Base-by-base conservation (phyloP, 2,797 vertebrate species). In the Sternotherus odoratus region DNA sequence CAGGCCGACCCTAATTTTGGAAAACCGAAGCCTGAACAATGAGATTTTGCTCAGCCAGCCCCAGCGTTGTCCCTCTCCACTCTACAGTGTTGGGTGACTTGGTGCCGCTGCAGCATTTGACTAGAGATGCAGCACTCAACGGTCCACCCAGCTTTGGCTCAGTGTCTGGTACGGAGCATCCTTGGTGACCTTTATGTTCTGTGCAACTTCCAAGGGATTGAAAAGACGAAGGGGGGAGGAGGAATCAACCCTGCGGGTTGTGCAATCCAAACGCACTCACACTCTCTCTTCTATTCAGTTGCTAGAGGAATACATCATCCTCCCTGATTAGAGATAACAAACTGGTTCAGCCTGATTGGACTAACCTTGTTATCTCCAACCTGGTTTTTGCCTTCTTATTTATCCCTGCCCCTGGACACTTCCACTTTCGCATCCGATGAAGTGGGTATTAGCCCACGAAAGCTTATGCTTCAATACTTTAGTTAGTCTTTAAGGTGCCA, bases 1-100 rank as follows among this genome's bases (percentile, higher is more conserved):
- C 69, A 0, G 21, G 21, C 43, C 0, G 8, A 8, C 33, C 60
- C 60, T n/a, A 16, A n/a, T 19, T 54, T 24, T 24, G 53, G 23
- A 54, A 26, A 54, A 54, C 6, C 60, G 7, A 63, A 63, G 60
- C 30, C 33, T 17, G 60, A 36, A 8, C 19, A 17, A n/a, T 21
- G 33, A 26, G 33, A 21, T 66, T 36, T 66, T 17, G 63, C 63
- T 66, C 28, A 17, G n/a, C 63, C 63, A 66, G 63, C 33, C 63
- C 33, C 60, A 19, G n/a, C 19, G 19, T n/a, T 19, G 5, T 66
- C 63, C 63, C 33, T 36, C 63, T n/a, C 63, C 26, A 21, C n/a
- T 36, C 2, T 66, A 28, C 54, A 36, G 63, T 9, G 63, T n/a
- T 66, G 63, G n/a, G n/a, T 66, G 17, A 21, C 63, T 66, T n/a